Conservation (phyloP, 2,888 invertebrate genomes). For the Buathra laborator region DNA sequence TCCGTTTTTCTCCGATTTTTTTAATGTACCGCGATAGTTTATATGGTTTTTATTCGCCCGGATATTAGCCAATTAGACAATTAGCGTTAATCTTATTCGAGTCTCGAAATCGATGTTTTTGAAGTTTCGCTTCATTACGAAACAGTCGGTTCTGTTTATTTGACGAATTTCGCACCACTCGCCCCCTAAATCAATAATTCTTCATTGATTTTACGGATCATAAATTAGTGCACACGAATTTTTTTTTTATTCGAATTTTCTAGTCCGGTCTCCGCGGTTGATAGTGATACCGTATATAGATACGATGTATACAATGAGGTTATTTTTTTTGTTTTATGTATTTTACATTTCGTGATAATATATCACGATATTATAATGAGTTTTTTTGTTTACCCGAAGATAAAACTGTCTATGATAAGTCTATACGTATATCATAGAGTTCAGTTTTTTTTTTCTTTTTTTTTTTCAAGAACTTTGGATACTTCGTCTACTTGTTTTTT, state of each 20-base stretch:
- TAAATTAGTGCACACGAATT: slow-evolving; percentile 5
- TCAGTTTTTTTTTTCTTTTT: background rate
- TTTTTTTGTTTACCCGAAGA: background rate
- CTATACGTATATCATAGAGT: slow-evolving; percentile 10
- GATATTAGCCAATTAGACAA: too few relatives aligned
- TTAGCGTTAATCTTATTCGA: too few relatives aligned
- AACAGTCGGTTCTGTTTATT: too few relatives aligned
- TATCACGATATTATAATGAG: slow-evolving; percentile 7
- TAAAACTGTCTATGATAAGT: slow-evolving; percentile 12
- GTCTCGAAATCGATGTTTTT: too few relatives aligned
- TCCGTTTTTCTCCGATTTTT: too few relatives aligned
- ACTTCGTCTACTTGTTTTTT: slow-evolving; percentile 14
- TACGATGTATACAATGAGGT: slow-evolving; percentile 25
- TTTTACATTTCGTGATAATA: slow-evolving; percentile 13
- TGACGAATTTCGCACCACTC: too few relatives aligned
- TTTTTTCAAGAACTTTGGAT: slow-evolving; percentile 26
- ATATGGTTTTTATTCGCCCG: too few relatives aligned
- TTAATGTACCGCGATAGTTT: too few relatives aligned
- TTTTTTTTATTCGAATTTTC: slow-evolving; percentile 17
- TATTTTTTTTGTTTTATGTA: slow-evolving; percentile 3
- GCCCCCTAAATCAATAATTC: background rate
- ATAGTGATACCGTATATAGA: slow-evolving; percentile 45
- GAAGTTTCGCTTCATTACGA: too few relatives aligned
- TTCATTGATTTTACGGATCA: background rate
- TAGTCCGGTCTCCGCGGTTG: slow-evolving; percentile 10